Evolutionary conservation across 2,888 invertebrate genomes (phyloP), one percentile per base, ranked within the genome.

Genomic region (Eupithecia subfuscata): DNA sequence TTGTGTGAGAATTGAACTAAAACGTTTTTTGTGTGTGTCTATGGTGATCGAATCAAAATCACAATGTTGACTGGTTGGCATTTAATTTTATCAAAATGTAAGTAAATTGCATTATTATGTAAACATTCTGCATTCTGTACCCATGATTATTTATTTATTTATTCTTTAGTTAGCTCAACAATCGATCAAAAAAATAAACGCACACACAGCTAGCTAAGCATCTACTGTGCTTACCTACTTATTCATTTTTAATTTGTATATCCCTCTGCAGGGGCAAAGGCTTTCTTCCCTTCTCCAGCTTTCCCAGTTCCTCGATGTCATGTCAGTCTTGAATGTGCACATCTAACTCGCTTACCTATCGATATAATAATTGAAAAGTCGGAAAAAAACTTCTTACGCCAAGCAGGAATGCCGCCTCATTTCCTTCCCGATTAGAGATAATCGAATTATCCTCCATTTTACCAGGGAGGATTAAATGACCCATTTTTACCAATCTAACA

Each of bases 11-110:
- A 74, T 78, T 74, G 63, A 75, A 74, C 77, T 74, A 65, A 85
- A 86, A 86, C 72, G 48, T 67, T 65, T 40, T 37, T 80, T 82
- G 43, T 79, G 81, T 77, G 78, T 78, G 72, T 81, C 74, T 72
- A 76, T 78, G 77, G 78, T 81, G 77, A 63, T 68, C 73, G 74
- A 79, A 6, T 77, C 78, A 74, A 78, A 79, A 71, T 69, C 79
- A 91, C 87, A 80, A 95, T 95, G 94, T 90, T 95, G 87, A 88
- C 87, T 78, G 94, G 94, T 48, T 94, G 94, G 94, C 91, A 91
- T 85, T 87, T 94, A 70, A 80, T 93, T 82, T 86, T 94, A 75
- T 95, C 94, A 4, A 94, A 93, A 83, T 78, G 94, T 95, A 84
- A 94, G 94, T 92, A 77, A 70, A 65, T 30, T 34, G 9, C 18